These are phyloP conservation scores for Eilema sororculum DNA, from an alignment of 2,888 invertebrate genomes.

Conservation along the genomic window DNA sequence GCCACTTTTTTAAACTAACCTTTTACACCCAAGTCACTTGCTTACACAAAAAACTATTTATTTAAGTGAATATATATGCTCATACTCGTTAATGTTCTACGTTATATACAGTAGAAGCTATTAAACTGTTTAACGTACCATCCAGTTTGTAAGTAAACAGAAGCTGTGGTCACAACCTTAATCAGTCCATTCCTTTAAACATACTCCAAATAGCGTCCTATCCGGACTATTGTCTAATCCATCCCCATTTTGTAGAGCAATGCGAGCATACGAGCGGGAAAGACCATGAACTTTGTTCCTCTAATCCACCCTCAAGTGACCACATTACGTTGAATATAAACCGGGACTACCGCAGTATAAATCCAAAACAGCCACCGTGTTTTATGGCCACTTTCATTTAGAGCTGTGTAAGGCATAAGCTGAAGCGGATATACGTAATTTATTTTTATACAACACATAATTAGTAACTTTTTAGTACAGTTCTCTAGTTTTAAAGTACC, in stretches of 20 bases:
- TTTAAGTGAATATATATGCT: too few relatives aligned
- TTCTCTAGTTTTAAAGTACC: too few relatives aligned
- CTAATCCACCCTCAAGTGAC: conserved; percentile 56
- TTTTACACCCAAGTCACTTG: too few relatives aligned
- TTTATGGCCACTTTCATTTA: conserved; percentile 56
- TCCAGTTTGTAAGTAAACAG: too few relatives aligned
- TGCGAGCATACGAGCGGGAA: conserved; percentile 22
- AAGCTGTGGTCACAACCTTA: not conserved
- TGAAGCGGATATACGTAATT: conserved; percentile 6
- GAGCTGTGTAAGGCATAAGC: conserved; percentile 31
- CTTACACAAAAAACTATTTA: too few relatives aligned
- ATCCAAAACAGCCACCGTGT: conserved; percentile 56
- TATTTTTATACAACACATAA: too few relatives aligned
- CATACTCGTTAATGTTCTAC: too few relatives aligned
- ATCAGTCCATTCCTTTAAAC: not conserved
- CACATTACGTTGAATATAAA: conserved; percentile 50
- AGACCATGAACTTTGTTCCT: conserved; percentile 32
- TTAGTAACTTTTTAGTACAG: too few relatives aligned
- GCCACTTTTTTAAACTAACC: too few relatives aligned
- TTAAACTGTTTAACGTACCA: too few relatives aligned
- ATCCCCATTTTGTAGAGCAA: conserved; percentile 22
- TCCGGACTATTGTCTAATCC: conserved; percentile 8
- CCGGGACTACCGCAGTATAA: conserved; percentile 45
- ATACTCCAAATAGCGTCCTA: not conserved
- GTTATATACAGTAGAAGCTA: too few relatives aligned